Conservation (phyloP, 2,888 invertebrate species). For the Seira musarum region DNA sequence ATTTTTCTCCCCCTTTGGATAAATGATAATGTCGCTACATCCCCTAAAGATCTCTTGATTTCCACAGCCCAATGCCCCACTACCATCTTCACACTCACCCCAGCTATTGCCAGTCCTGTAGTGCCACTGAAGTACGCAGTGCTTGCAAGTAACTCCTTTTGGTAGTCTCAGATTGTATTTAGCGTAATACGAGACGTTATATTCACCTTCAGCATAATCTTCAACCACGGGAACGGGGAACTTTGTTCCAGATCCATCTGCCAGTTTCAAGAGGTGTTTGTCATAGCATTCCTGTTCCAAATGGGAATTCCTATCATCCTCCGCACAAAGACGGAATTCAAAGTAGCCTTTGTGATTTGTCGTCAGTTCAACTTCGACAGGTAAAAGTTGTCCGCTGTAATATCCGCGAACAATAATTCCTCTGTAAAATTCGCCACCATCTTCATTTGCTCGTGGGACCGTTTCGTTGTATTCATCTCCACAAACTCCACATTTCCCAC, state of each 20-base stretch:
- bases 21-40: constrained; percentile 39
- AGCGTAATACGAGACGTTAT: constrained; percentile 16
- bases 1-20: constrained; percentile 11
- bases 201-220: background rate
- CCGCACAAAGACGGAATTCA: constrained; percentile 55
- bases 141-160: constrained; percentile 73
- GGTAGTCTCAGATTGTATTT: constrained; percentile 72
- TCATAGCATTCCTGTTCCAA: constrained; percentile 53
- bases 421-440: constrained; percentile 88
- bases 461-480: constrained; percentile 86
- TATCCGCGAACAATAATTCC: constrained; percentile 89
- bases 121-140: constrained; percentile 77
- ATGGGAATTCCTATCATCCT: constrained; percentile 30
- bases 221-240: constrained; percentile 10
- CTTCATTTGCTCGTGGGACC: constrained; percentile 87
- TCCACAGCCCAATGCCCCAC: constrained; percentile 46
- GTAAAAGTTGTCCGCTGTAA: constrained; percentile 51
- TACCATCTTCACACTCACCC: constrained; percentile 42
- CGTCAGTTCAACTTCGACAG: constrained; percentile 71
- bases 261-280: constrained; percentile 41
- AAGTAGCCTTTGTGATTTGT: constrained; percentile 71
- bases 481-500: constrained; percentile 76
- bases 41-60: constrained; percentile 45
- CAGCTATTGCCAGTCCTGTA: constrained; percentile 73
- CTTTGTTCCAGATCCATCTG: constrained; percentile 43